Conservation (phyloP, 2,113 vertebrate genomes). For the Pomatorhinus ruficollis region DNA sequence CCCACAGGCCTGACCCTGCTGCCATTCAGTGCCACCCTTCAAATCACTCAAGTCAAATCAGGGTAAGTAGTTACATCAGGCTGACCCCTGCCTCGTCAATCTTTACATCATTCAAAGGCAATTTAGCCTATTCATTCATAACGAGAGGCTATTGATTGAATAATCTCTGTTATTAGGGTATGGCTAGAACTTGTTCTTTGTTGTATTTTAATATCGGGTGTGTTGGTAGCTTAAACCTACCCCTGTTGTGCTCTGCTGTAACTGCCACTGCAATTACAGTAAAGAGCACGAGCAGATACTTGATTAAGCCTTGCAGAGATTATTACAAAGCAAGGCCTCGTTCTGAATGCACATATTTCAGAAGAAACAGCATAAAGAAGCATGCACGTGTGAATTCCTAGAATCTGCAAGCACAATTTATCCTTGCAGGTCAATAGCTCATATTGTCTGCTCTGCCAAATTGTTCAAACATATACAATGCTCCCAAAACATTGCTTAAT, state of each 20-base stretch:
- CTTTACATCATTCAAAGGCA: slow-evolving; percentile 15
- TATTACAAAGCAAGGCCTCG: slow-evolving; percentile 33
- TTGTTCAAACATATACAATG: slow-evolving; percentile 72
- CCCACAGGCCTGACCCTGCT: background rate
- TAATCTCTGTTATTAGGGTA: slow-evolving; percentile 8
- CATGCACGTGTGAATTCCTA: background rate
- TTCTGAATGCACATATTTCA: background rate
- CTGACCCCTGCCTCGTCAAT: slow-evolving; percentile 27
- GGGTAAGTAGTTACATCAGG: slow-evolving; percentile 16
- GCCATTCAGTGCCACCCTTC: background rate
- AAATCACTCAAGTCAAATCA: slow-evolving; percentile 1
- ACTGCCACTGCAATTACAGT: background rate
- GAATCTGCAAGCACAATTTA: slow-evolving; percentile 42
- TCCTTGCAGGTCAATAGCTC: slow-evolving; percentile 72
- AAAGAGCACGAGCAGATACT: slow-evolving; percentile 7
- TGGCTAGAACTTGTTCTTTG: background rate
- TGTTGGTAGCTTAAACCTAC: background rate
- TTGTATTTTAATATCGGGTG: slow-evolving; percentile 2
- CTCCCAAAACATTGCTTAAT: slow-evolving; percentile 75
- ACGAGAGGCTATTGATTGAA: slow-evolving; percentile 36
- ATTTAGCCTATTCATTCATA: slow-evolving; percentile 34
- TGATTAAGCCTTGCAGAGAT: slow-evolving; percentile 58
- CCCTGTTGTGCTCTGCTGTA: background rate
- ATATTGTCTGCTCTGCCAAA: slow-evolving; percentile 57
- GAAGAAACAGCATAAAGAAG: background rate